Conservation (phyloP, 2,888 invertebrate species). For the Rutpela maculata region DNA sequence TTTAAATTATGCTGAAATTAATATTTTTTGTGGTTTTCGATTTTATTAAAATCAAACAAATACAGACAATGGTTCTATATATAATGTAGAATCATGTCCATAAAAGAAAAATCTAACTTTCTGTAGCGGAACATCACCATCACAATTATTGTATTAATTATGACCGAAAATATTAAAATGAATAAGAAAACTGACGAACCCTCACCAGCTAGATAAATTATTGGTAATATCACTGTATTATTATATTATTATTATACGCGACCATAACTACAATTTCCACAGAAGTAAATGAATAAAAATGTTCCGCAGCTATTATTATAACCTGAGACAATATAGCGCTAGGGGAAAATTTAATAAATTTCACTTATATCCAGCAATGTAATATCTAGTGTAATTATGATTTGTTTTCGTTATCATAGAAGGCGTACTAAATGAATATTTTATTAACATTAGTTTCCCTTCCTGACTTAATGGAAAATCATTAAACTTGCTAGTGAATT, state of each 20-base stretch:
- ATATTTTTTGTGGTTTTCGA: no score
- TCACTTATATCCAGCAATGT: conserved; percentile 46
- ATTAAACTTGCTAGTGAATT: conserved; percentile 51
- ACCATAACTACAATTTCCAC: conserved; percentile 14
- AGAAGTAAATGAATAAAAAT: conserved; percentile 32
- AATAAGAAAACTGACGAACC: no score
- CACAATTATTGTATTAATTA: no score
- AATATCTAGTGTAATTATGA: conserved; percentile 54
- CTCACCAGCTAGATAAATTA: no score
- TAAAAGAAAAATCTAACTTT: no score
- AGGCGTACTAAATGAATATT: conserved; percentile 53
- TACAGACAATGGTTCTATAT: no score
- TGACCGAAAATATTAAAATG: no score
- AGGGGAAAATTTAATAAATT: conserved; percentile 50
- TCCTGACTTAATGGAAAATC: conserved; percentile 55
- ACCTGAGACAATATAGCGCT: conserved; percentile 39
- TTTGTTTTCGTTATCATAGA: conserved; percentile 51
- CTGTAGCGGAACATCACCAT: no score
- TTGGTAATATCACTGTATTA: background rate
- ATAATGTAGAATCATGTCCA: no score
- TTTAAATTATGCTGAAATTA: no score
- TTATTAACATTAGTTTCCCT: conserved; percentile 54
- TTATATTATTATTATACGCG: background rate
- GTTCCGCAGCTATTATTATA: conserved; percentile 30
- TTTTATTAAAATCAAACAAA: no score